Percentiles rank a stretch among this genome's conserved stretches.
Conservation (phyloP, 2,888 invertebrate genomes). For the Aphodius granarius region DNA sequence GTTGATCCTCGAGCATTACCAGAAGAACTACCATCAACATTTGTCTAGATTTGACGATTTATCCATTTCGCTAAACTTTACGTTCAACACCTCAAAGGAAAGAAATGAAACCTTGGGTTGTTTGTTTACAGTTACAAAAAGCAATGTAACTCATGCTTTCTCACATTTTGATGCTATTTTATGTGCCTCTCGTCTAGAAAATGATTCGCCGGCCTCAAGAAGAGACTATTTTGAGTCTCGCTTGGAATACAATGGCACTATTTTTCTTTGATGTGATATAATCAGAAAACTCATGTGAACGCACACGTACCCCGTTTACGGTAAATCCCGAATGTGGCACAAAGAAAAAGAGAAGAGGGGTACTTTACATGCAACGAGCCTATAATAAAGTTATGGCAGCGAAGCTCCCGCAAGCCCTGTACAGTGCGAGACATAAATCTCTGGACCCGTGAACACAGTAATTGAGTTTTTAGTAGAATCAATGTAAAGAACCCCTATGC, state of each 20-base stretch:
- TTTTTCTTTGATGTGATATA: background rate
- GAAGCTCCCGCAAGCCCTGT: background rate
- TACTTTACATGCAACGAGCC: background rate
- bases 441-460: background rate
- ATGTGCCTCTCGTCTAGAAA: too few species aligned
- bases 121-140: too few species aligned
- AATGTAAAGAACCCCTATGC: background rate
- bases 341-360: background rate
- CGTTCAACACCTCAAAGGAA: too few species aligned
- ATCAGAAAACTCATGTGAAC: background rate
- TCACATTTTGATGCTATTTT: too few species aligned
- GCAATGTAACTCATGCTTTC: too few species aligned
- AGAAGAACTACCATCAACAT: background rate
- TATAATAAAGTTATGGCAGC: background rate
- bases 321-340: background rate
- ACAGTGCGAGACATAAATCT: background rate
- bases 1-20: background rate
- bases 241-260: too few species aligned
- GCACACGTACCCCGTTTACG: background rate
- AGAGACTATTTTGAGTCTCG: too few species aligned
- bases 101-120: too few species aligned
- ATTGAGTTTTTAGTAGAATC: background rate
- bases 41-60: background rate
- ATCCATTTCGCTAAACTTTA: too few species aligned
- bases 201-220: too few species aligned